phyloP scores from a whole-genome alignment of 2,113 vertebrate species.

The Motacilla alba region DNA sequence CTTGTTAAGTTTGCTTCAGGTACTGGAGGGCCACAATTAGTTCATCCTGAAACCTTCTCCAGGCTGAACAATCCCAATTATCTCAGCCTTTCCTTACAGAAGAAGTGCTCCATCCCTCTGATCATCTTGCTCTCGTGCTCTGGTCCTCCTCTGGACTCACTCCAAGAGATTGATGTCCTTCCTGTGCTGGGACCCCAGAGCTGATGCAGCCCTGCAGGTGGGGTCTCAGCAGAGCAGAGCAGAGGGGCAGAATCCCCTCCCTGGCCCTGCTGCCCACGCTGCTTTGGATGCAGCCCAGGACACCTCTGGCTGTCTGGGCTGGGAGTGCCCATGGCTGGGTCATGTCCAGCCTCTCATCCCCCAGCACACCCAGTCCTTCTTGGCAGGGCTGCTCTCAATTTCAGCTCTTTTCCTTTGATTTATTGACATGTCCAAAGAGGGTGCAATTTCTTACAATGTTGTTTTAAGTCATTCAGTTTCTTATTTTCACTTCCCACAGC shows the following conservation, averaged over 20 bases:
- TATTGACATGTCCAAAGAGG: not conserved
- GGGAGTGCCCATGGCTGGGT: fast-evolving
- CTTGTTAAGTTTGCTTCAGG: not conserved
- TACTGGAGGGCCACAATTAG: not conserved
- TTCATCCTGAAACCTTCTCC: not conserved
- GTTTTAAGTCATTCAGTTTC: not conserved
- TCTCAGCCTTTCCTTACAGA: not conserved
- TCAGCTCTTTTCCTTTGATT: not conserved
- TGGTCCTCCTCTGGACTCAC: not conserved
- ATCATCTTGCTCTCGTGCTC: not conserved
- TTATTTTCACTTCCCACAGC: slow-evolving; percentile 66
- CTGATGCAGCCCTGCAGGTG: fast-evolving
- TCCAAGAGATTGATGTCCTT: fast-evolving
- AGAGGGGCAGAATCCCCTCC: not conserved
- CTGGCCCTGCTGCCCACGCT: fast-evolving
- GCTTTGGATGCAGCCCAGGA: not conserved
- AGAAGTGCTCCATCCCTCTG: not conserved
- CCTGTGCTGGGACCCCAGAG: not conserved
- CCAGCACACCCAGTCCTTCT: not conserved
- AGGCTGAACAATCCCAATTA: not conserved
- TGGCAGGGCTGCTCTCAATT: not conserved
- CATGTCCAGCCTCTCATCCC: fast-evolving
- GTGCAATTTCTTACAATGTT: not conserved
- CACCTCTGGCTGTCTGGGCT: fast-evolving
- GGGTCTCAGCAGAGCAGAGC: not conserved